Evolutionary conservation across 1,140 invertebrate species (phyloP).

Genomic region (Magallana ariakensis): DNA sequence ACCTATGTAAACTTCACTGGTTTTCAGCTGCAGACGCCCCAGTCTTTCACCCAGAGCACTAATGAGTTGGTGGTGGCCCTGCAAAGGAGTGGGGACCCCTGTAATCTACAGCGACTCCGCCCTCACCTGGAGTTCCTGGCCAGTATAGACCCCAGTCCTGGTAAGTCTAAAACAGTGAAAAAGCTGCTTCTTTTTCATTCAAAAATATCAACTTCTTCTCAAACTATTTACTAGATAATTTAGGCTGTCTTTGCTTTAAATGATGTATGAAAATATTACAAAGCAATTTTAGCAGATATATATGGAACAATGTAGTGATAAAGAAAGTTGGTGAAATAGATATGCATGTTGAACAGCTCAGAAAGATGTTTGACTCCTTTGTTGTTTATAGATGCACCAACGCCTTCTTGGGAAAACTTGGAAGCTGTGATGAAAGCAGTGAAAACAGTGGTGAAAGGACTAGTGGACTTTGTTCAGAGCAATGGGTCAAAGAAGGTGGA

Average conservation of each 20-base stretch:
- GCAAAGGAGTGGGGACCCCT: conserved; percentile 94
- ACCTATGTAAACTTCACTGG: too few relatives aligned
- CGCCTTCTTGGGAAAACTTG: conserved; percentile 83
- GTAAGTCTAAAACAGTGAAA: conserved; percentile 54
- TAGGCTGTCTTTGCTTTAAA: too few relatives aligned
- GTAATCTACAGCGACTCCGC: conserved; percentile 85
- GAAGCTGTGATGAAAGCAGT: conserved; percentile 89
- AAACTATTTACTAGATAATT: too few relatives aligned
- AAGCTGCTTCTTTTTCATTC: not conserved
- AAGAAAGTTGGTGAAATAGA: too few relatives aligned
- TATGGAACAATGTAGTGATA: too few relatives aligned
- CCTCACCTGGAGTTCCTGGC: conserved; percentile 92
- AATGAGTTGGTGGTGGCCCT: conserved; percentile 95
- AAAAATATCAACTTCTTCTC: too few relatives aligned
- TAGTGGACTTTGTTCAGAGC: conserved; percentile 92
- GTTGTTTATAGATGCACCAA: conserved; percentile 83
- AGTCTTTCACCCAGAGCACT: conserved; percentile 81
- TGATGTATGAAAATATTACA: too few relatives aligned
- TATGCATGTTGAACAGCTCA: too few relatives aligned
- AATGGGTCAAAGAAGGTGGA: conserved; percentile 83
- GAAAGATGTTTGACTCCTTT: not conserved
- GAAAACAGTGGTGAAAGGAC: conserved; percentile 88
- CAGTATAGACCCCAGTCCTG: conserved; percentile 85
- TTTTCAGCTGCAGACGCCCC: conserved; percentile 89
- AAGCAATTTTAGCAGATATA: too few relatives aligned